Base-by-base conservation (phyloP, 2,888 invertebrate species). In the Eudasyphora cyanicolor region DNA sequence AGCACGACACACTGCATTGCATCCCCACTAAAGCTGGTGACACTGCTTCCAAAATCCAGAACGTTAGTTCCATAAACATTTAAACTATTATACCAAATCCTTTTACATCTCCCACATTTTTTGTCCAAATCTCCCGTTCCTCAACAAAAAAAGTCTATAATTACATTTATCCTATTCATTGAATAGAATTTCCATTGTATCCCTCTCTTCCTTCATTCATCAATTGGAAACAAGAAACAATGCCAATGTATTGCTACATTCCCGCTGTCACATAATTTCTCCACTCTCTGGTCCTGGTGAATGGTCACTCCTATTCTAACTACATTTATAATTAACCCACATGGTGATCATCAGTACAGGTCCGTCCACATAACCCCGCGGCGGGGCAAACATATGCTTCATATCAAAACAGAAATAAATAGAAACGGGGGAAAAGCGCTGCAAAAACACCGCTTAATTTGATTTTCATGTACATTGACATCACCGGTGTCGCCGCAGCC, bases 391-490 rank as follows among this genome's bases (percentile, higher is more conserved):
- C 60, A 60, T 60, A 60, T n/a, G 60, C 29, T 60, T 7, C 60
- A 24, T 60, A n/a, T 60, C 17, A 60, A 60, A 29, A 60, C 21
- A 14, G 14, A 32, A 49, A 49, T 49, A 4, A 49, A 2, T 4
- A 17, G 2, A 60, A 29, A 57, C 57, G 19, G 2, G 17, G 17
- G 54, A 54, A 21, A 19, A 60, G 29, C 14, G 27, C n/a, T n/a
- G n/a, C 14, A n/a, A 54, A 71, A 67, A 38, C n/a, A 38, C 14
- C 38, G 71, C 54, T 71, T 70, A 71, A 54, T 54, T 71, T 71
- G 51, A 70, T 70, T 70, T 19, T 32, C 51, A 51, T 54, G 54
- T 57, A n/a, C n/a, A 54, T 71, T 71, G 71, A 29, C 71, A 71
- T 54, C 71, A 57, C 54, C 21, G 5, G 10, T 27, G 45, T 35